Conservation (phyloP, 2,113 vertebrate species). For the Globicephala melas region DNA sequence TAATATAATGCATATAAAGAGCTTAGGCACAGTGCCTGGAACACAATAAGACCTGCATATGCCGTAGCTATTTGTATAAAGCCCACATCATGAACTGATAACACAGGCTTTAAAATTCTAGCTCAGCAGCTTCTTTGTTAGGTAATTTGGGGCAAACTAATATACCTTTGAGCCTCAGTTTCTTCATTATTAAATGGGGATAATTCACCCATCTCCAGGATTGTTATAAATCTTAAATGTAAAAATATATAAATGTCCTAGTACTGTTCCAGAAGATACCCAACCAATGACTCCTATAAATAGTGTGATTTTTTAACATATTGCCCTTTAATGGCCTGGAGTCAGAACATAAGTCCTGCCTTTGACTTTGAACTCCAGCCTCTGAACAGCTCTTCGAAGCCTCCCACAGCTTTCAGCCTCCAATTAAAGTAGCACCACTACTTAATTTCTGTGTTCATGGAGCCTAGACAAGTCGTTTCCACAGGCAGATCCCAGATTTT, state of each 20-base stretch:
- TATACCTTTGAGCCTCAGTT: not conserved
- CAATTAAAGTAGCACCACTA: not conserved
- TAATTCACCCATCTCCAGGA: not conserved
- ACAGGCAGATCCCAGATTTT: not conserved
- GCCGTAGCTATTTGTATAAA: not conserved
- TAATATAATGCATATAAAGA: not conserved
- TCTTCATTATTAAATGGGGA: slow-evolving; percentile 3
- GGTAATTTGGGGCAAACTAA: not conserved
- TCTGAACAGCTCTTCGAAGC: not conserved
- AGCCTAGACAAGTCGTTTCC: not conserved
- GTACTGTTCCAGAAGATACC: not conserved
- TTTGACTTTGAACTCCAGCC: not conserved
- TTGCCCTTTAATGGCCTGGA: not conserved
- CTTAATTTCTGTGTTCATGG: not conserved
- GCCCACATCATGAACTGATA: not conserved
- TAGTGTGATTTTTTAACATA: not conserved
- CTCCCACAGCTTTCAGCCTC: not conserved
- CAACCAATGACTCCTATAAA: not conserved
- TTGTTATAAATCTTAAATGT: not conserved
- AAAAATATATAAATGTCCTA: not conserved
- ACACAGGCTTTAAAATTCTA: not conserved
- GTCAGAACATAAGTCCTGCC: not conserved
- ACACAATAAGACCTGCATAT: not conserved
- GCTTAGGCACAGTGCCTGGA: not conserved
- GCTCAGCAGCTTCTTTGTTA: not conserved